phyloP scores from a whole-genome alignment of 2,888 invertebrate species.

The Cryptus viduatorius region DNA sequence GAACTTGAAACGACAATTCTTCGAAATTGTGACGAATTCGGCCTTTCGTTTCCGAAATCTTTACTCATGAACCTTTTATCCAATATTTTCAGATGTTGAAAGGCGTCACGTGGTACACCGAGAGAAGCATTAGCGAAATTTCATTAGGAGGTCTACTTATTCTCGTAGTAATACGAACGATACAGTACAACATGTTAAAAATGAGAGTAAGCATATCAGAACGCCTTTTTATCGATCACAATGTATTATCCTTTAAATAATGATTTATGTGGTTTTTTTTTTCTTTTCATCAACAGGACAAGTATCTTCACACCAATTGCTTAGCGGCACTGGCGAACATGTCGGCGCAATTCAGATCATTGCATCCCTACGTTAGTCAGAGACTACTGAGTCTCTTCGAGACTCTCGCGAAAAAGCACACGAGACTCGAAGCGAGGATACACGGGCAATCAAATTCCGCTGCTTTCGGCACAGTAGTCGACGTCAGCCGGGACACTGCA shows the following conservation, averaged over 20 bases:
- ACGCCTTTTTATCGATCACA: slow-evolving; percentile 7
- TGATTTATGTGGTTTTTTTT: neutral
- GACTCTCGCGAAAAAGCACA: slow-evolving; percentile 95
- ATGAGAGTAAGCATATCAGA: slow-evolving; percentile 89
- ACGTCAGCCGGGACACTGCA: slow-evolving; percentile 57
- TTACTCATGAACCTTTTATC: neutral
- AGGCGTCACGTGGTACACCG: slow-evolving; percentile 97
- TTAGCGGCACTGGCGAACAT: slow-evolving; percentile 99
- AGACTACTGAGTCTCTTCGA: slow-evolving; percentile 96
- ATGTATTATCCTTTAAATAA: neutral
- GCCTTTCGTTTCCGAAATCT: too few relatives aligned
- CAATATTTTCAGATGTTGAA: slow-evolving; percentile 91
- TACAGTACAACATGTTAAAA: slow-evolving; percentile 98
- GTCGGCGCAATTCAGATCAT: slow-evolving; percentile 96
- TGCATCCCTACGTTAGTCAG: slow-evolving; percentile 98
- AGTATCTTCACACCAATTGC: slow-evolving; percentile 99
- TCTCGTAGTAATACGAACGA: slow-evolving; percentile 97
- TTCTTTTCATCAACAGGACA: slow-evolving; percentile 88
- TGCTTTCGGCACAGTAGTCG: slow-evolving; percentile 48
- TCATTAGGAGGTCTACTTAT: slow-evolving; percentile 97
- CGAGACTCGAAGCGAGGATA: slow-evolving; percentile 87
- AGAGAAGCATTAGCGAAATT: slow-evolving; percentile 95
- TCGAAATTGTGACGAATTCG: too few relatives aligned
- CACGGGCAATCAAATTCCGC: slow-evolving; percentile 71
- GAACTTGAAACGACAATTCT: too few relatives aligned